phyloP scores from a whole-genome alignment of 2,888 invertebrate species.

The Ametastegia equiseti region DNA sequence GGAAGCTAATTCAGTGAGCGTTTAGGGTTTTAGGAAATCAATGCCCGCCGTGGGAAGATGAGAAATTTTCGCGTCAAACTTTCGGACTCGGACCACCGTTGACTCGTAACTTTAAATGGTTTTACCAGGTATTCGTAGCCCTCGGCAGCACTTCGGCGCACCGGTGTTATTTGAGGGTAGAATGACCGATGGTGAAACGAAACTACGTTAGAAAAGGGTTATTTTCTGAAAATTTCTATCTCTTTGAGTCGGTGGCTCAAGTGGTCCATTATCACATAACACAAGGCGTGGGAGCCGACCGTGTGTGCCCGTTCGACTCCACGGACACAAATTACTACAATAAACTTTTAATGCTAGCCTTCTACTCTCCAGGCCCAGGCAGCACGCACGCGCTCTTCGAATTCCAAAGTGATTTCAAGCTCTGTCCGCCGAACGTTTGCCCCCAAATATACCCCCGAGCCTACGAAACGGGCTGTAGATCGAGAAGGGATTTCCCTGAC shows the following conservation, averaged over 20 bases:
- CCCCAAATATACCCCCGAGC: background rate
- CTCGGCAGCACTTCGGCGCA: background rate
- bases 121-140: constrained; percentile 45
- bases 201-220: constrained; percentile 42
- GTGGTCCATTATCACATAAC: constrained; percentile 63
- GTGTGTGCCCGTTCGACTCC: constrained; percentile 49
- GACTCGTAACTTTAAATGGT: constrained; percentile 38
- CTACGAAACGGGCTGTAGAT: background rate
- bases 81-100: background rate
- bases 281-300: constrained; percentile 65
- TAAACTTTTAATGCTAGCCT: constrained; percentile 65
- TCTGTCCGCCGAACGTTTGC: constrained; percentile 18
- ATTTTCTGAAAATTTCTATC: constrained; percentile 41
- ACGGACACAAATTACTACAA: constrained; percentile 67
- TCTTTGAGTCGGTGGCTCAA: constrained; percentile 43
- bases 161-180: constrained; percentile 34
- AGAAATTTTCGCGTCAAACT: constrained; percentile 14
- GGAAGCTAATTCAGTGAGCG: background rate
- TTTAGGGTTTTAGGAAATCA: constrained; percentile 4
- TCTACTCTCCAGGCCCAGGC: constrained; percentile 47
- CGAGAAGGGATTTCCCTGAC: background rate
- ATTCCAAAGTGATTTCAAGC: constrained; percentile 44
- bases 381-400: constrained; percentile 61
- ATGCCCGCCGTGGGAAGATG: constrained; percentile 34
- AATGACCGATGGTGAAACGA: constrained; percentile 24